These are phyloP conservation scores for Troilus luridus DNA, from an alignment of 2,888 invertebrate species.

Conservation along the genomic window DNA sequence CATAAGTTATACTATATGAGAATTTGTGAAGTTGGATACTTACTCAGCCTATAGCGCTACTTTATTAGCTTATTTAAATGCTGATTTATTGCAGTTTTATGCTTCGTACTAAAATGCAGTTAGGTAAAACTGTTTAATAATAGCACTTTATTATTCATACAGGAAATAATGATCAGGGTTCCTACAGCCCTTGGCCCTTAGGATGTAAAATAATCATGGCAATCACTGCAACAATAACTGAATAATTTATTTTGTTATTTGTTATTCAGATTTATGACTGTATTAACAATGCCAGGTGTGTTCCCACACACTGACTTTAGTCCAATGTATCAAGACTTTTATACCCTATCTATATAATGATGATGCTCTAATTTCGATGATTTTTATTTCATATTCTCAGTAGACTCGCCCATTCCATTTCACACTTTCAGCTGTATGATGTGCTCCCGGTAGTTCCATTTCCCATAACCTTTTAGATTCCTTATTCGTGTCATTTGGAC, in stretches of 20 bases:
- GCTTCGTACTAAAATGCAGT: neutral
- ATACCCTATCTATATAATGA: no score
- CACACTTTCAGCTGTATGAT: no score
- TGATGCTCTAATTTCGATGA: no score
- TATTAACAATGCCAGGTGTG: no score
- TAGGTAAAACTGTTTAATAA: neutral
- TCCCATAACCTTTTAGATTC: no score
- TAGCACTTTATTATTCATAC: neutral
- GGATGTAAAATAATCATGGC: neutral
- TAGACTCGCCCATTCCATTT: no score
- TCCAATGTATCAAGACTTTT: no score
- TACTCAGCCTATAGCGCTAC: constrained; percentile 32
- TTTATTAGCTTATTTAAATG: constrained; percentile 48
- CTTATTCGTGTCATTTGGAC: no score
- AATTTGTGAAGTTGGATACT: constrained; percentile 35
- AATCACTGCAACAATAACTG: neutral
- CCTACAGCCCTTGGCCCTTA: neutral
- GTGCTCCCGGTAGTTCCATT: no score
- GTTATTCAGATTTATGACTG: neutral
- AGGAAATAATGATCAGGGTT: neutral
- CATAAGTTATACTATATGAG: constrained; percentile 41
- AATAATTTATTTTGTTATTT: neutral
- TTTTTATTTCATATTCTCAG: no score
- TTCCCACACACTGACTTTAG: no score
- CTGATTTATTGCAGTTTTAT: constrained; percentile 40